Conservation (phyloP, 2,888 invertebrate genomes). For the Lasius platythorax region DNA sequence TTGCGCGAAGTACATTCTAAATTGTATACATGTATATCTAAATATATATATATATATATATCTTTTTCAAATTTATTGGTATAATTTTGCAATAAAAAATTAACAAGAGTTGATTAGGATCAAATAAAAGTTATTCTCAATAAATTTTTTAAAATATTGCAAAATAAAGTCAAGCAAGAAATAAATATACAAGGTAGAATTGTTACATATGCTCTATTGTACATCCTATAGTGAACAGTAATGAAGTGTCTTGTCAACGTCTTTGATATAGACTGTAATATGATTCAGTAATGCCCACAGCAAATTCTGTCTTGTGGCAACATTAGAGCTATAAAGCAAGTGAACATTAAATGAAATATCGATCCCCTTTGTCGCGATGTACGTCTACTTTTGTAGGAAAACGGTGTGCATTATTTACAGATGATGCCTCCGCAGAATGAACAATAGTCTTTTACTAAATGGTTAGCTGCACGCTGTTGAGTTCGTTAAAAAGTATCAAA, state of each 20-base stretch:
- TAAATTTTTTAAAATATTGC: not conserved
- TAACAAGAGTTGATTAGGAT: not conserved
- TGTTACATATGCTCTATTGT: not conserved
- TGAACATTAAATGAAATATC: constrained; percentile 57
- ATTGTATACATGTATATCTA: not conserved
- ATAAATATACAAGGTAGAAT: constrained; percentile 23
- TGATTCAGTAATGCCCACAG: constrained; percentile 41
- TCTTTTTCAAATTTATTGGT: not conserved
- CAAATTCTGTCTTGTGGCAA: constrained; percentile 54
- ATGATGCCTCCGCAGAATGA: constrained; percentile 40
- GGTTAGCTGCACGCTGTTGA: not conserved
- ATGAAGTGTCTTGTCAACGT: constrained; percentile 56
- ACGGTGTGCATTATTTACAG: constrained; percentile 45
- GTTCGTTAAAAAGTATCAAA: constrained; percentile 34
- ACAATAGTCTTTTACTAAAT: constrained; percentile 33
- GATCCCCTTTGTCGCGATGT: constrained; percentile 48
- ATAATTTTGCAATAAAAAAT: not conserved
- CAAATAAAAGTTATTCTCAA: not conserved
- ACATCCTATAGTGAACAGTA: constrained; percentile 19
- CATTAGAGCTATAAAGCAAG: constrained; percentile 55
- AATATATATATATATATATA: not conserved
- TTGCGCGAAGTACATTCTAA: constrained; percentile 54
- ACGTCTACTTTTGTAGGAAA: constrained; percentile 37
- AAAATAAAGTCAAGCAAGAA: not conserved
- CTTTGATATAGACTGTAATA: constrained; percentile 31